Evolutionary conservation across 2,113 vertebrate species (phyloP).

Genomic region (Strigops habroptila): DNA sequence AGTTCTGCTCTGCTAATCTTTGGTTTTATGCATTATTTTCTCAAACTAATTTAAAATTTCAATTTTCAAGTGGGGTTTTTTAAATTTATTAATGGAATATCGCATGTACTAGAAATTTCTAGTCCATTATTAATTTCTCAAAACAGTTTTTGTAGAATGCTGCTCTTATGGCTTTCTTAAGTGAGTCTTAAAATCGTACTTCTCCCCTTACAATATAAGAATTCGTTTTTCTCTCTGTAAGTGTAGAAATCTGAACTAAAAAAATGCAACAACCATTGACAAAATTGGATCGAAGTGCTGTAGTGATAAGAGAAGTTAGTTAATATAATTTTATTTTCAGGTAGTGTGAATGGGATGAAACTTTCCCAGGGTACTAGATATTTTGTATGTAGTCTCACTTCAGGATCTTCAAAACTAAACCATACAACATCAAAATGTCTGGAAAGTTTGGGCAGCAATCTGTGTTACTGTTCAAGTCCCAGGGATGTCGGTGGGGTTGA

Average conservation of each 20-base stretch:
- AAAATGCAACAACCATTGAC: neutral
- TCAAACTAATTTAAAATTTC: neutral
- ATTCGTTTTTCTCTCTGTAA: neutral
- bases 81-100: neutral
- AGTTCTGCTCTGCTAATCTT: neutral
- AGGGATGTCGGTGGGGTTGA: neutral
- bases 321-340: neutral
- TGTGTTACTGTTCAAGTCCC: fast-evolving
- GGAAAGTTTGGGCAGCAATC: neutral
- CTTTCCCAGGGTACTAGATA: neutral
- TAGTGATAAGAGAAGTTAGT: neutral
- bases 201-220: neutral
- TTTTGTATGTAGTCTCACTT: neutral
- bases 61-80: neutral
- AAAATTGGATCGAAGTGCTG: fast-evolving
- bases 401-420: neutral
- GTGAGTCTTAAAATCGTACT: neutral
- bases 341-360: neutral
- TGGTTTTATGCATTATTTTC: neutral
- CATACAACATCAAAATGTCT: neutral
- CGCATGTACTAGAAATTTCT: neutral
- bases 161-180: neutral
- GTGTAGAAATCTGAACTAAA: neutral
- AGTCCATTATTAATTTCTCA: neutral
- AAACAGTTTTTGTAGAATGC: neutral